Conservation (phyloP, 1,140 invertebrate species). For the Anadara kagoshimensis region DNA sequence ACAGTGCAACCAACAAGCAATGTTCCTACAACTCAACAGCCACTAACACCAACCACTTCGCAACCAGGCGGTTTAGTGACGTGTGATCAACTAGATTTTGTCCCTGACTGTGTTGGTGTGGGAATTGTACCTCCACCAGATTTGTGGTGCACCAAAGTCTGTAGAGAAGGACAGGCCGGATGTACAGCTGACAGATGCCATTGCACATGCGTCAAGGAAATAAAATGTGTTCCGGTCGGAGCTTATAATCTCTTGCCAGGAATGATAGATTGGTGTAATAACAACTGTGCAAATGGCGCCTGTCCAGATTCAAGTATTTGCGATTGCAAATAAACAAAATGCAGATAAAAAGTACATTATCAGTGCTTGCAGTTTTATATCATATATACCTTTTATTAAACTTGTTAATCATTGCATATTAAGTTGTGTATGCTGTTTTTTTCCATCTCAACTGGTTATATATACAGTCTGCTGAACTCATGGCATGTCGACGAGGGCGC, state of each 20-base stretch:
- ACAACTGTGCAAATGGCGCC: not conserved
- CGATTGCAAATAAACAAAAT: no score
- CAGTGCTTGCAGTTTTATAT: no score
- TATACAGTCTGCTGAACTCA: no score
- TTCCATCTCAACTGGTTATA: no score
- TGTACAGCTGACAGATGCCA: not conserved
- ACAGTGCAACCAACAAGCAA: not conserved
- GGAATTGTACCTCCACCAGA: not conserved
- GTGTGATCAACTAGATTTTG: not conserved
- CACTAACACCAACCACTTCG: not conserved
- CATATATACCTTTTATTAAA: no score
- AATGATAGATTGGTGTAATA: constrained; percentile 13
- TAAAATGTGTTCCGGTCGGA: not conserved
- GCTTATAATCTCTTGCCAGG: not conserved
- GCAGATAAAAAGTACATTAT: no score
- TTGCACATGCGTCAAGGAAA: not conserved
- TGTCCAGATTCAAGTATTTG: no score
- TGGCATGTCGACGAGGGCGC: no score
- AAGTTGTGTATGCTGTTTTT: no score
- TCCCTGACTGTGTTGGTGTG: not conserved
- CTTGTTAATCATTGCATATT: no score
- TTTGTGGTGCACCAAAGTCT: not conserved
- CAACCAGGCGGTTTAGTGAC: not conserved
- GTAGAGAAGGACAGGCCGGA: not conserved
- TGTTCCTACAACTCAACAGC: not conserved